These are phyloP conservation scores for Tapirus indicus DNA, from an alignment of 2,797 vertebrate species.

Conservation along the genomic window DNA sequence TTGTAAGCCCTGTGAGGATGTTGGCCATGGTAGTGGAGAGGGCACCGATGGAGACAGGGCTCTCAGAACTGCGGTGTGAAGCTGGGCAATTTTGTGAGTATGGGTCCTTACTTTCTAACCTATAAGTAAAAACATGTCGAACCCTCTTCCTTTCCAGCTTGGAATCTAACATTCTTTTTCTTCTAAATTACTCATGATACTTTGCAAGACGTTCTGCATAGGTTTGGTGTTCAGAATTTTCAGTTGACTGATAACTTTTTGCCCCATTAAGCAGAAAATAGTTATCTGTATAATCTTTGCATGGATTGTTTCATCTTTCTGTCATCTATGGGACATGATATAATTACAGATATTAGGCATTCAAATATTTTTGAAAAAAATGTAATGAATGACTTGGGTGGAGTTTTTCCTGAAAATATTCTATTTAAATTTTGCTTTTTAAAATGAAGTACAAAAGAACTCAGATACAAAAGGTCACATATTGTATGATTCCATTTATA, in stretches of 20 bases:
- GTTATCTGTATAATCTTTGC: background rate
- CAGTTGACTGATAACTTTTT: background rate
- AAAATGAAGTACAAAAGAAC: background rate
- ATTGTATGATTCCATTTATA: background rate
- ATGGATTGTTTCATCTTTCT: background rate
- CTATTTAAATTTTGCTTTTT: background rate
- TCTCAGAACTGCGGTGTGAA: accelerated
- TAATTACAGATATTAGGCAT: background rate
- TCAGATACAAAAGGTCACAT: background rate
- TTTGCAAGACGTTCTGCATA: background rate
- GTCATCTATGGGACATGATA: background rate
- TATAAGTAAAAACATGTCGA: accelerated
- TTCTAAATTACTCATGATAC: background rate
- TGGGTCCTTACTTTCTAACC: background rate
- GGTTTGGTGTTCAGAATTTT: background rate
- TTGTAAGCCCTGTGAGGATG: too few relatives aligned
- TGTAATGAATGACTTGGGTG: background rate
- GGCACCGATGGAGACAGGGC: background rate
- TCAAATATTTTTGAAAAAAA: background rate
- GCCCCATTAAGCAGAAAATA: background rate
- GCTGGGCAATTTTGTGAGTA: background rate
- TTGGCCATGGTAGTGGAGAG: accelerated
- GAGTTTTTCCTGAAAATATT: background rate
- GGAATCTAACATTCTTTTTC: background rate
- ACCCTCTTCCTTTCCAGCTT: background rate